Base-by-base conservation (phyloP, 2,797 vertebrate genomes). In the Rachycentron canadum region DNA sequence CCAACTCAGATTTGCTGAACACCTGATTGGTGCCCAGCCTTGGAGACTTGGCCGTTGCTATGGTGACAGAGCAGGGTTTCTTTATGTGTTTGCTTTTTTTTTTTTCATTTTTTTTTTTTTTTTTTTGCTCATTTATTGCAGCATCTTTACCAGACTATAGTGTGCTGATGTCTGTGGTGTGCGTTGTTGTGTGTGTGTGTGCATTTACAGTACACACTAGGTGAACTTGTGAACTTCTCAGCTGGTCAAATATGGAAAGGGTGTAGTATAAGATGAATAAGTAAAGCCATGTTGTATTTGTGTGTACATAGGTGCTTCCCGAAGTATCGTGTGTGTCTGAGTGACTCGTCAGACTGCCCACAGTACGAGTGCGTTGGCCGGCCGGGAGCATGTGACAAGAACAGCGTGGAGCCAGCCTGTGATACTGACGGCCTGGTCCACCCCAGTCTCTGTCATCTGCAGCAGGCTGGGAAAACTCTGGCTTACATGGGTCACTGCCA, bases 401-500 rank as follows among this genome's bases (percentile, higher is more conserved):
- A 82, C 67, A 95, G 82, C 1, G 82, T 94, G 73, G 97, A 99
- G 85, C 97, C 96, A 2, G 97, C 94, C 49, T 99, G 98, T 64
- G 98, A 99, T 73, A 96, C 95, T 0, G 96, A 98, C 45, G 96
- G 96, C 65, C 45, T 95, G 74, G 96, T 97, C 76, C 97, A 99
- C 78, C 79, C 68, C 53, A 98, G 94, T 65, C 88, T 96, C 74
- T 99, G 98, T 80, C 93, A 95, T 67, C 93, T 99, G 74, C 96
- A 96, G 88, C 97, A 98, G 87, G 95, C 95, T 57, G 97, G 96
- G 30, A 99, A 98, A 84, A 96, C 74, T 38, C 92, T 99, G 78
- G 96, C 97, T 9, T 99, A 99, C 91, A 95, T 87, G 91, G 98
- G 98, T 14, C 96, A 96, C 0, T 99, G 98, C 88, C 98, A 99